Evolutionary conservation across 2,888 invertebrate genomes (phyloP).

Genomic region (Noctua janthina): DNA sequence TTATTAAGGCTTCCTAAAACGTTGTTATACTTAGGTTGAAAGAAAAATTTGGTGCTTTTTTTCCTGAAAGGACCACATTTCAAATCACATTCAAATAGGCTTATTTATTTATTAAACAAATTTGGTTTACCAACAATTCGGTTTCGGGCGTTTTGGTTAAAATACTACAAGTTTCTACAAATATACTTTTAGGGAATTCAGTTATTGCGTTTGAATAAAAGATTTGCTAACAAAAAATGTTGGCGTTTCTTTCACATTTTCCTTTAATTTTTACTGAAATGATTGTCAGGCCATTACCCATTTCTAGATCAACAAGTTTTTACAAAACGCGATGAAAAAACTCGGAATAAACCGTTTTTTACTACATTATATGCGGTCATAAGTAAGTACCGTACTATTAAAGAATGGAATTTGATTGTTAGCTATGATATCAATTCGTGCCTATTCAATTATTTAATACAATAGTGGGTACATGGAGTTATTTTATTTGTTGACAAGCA

Average conservation of each 20-base stretch:
- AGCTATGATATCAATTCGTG: slow-evolving; percentile 31
- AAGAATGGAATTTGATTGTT: slow-evolving; percentile 40
- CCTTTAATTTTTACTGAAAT: neutral
- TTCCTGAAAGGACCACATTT: no score
- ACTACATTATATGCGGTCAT: neutral
- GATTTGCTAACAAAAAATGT: neutral
- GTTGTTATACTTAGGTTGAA: neutral
- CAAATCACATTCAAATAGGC: no score
- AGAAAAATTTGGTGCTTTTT: neutral
- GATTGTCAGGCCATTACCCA: slow-evolving; percentile 11
- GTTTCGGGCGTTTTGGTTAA: no score
- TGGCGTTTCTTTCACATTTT: neutral
- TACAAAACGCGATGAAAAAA: neutral
- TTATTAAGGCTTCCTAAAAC: neutral
- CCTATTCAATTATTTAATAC: slow-evolving; percentile 52
- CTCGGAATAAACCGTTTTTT: neutral
- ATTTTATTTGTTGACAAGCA: slow-evolving; percentile 35
- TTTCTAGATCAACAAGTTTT: slow-evolving; percentile 3
- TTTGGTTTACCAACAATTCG: no score
- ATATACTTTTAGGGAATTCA: no score
- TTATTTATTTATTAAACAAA: no score
- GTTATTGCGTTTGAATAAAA: neutral
- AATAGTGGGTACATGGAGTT: slow-evolving; percentile 35
- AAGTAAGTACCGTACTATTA: neutral
- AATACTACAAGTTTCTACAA: neutral